Conservation (phyloP, 2,888 invertebrate species). For the Seira musarum region DNA sequence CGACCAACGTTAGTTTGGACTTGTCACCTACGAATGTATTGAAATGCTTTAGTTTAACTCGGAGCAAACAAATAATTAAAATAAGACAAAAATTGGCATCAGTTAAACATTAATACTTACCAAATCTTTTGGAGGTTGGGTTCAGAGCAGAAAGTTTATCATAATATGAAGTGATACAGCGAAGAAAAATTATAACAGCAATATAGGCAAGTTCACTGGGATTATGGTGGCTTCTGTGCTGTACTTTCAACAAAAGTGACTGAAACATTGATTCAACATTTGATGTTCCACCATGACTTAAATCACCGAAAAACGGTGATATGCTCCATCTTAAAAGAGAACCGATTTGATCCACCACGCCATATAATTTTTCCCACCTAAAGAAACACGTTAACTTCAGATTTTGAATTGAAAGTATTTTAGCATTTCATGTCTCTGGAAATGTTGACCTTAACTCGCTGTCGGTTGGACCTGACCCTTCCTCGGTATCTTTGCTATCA, state of each 20-base stretch:
- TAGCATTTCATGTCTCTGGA: not conserved
- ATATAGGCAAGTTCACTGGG: constrained; percentile 64
- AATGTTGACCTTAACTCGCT: constrained; percentile 3
- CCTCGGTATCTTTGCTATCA: constrained; percentile 20
- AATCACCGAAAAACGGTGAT: constrained; percentile 61
- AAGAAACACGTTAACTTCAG: too few species aligned
- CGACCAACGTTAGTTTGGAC: constrained; percentile 70
- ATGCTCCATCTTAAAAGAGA: constrained; percentile 61
- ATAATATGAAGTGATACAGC: constrained; percentile 62
- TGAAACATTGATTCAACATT: constrained; percentile 62
- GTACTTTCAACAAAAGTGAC: constrained; percentile 42
- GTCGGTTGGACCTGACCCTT: not conserved
- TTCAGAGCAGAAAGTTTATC: constrained; percentile 44
- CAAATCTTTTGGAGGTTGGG: constrained; percentile 35
- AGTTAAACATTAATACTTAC: constrained; percentile 29
- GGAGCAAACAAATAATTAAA: not conserved
- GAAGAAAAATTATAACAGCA: constrained; percentile 64
- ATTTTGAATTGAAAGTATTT: not conserved
- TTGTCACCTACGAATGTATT: constrained; percentile 52
- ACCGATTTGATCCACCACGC: constrained; percentile 65
- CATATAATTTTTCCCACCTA: constrained; percentile 65
- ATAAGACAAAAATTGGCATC: not conserved
- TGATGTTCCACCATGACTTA: constrained; percentile 46
- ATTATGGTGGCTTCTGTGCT: constrained; percentile 51
- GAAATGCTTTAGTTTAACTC: not conserved